phyloP scores from a whole-genome alignment of 2,888 invertebrate species.

The Notodonta dromedarius region DNA sequence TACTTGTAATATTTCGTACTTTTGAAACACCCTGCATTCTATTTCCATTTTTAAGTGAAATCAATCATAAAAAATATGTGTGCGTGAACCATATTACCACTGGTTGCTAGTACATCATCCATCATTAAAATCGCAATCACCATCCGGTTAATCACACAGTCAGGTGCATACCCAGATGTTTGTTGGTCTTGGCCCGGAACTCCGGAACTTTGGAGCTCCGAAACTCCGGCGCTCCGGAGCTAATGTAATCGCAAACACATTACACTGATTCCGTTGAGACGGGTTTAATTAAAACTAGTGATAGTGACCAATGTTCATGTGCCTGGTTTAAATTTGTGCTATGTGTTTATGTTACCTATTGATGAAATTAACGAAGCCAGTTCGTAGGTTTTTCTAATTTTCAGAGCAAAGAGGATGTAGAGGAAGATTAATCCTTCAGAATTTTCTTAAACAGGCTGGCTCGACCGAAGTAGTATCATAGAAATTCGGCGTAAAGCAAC shows the following conservation, averaged over 20 bases:
- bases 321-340: not conserved
- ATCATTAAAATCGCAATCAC: not conserved
- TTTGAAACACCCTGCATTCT: too few relatives aligned
- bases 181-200: not conserved
- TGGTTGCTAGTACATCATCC: not conserved
- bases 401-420: too few relatives aligned
- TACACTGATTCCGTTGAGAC: not conserved
- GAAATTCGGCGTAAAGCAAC: too few relatives aligned
- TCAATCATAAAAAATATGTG: too few relatives aligned
- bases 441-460: too few relatives aligned
- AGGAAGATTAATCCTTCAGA: too few relatives aligned
- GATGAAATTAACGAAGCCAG: too few relatives aligned
- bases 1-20: too few relatives aligned
- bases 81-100: too few relatives aligned
- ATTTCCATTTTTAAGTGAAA: too few relatives aligned
- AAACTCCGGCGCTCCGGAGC: not conserved
- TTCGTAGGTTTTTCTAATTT: too few relatives aligned
- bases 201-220: not conserved
- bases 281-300: constrained; percentile 3
- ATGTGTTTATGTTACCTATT: not conserved
- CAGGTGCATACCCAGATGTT: not conserved
- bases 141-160: not conserved
- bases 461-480: too few relatives aligned
- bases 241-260: constrained; percentile 5
- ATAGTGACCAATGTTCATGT: not conserved